A percentile compares a stretch with the other conserved stretches of the same genome.
These are phyloP conservation scores for Aphodius sticticus DNA, from an alignment of 2,888 invertebrate genomes.

Conservation along the genomic window DNA sequence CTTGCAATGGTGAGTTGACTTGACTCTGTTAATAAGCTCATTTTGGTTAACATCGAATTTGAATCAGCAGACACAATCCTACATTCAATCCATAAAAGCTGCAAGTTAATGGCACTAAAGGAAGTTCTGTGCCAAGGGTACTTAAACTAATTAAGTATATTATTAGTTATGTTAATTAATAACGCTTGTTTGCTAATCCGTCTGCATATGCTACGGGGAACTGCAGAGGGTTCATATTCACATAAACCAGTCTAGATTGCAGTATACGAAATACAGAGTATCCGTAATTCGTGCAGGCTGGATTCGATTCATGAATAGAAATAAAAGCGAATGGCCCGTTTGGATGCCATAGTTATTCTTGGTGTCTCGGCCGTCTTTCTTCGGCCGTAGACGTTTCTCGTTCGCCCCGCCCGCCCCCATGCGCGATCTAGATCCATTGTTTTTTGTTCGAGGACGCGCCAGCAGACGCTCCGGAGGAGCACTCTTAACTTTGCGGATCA, in stretches of 20 bases:
- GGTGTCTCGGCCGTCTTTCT: constrained; percentile 15
- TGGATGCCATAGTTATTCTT: constrained; percentile 51
- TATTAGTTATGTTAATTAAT: too few relatives aligned
- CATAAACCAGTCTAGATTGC: neutral
- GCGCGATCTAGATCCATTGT: constrained; percentile 29
- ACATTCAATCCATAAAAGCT: too few relatives aligned
- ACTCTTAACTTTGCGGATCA: constrained; percentile 55
- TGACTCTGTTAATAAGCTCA: too few relatives aligned
- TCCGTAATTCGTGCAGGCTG: neutral
- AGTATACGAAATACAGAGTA: neutral
- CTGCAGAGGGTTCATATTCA: neutral
- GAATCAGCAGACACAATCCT: too few relatives aligned
- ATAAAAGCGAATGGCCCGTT: constrained; percentile 57
- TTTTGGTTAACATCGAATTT: too few relatives aligned
- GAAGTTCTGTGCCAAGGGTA: too few relatives aligned
- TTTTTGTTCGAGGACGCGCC: constrained; percentile 26
- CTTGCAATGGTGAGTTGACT: too few relatives aligned
- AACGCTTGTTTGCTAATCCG: too few relatives aligned
- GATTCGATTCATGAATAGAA: constrained; percentile 57
- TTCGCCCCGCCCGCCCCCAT: neutral
- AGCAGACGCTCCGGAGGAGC: constrained; percentile 47
- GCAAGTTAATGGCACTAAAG: too few relatives aligned
- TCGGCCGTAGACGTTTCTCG: neutral
- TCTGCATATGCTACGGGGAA: too few relatives aligned
- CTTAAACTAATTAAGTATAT: too few relatives aligned